Evolutionary conservation across 2,888 invertebrate species (phyloP).

Genomic region (Eristalis intricaria): DNA sequence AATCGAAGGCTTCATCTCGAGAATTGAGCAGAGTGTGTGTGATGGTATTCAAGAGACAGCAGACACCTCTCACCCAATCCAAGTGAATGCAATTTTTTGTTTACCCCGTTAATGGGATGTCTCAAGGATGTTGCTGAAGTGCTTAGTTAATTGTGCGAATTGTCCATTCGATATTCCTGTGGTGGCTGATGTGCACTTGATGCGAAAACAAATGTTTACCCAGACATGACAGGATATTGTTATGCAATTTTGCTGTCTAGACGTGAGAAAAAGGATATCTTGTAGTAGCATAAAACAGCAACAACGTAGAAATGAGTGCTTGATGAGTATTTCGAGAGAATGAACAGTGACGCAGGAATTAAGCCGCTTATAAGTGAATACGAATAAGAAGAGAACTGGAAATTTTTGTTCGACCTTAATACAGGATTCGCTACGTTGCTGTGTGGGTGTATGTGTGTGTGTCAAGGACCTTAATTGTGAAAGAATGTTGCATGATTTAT

Average conservation of each 20-base stretch:
- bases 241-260: slow-evolving; percentile 68
- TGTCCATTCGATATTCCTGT: neutral
- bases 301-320: neutral
- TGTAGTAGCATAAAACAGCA: neutral
- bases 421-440: neutral
- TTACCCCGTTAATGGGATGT: slow-evolving; percentile 55
- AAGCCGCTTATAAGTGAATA: neutral
- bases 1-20: neutral
- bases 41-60: slow-evolving; percentile 2
- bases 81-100: slow-evolving; percentile 61
- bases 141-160: neutral
- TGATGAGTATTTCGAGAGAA: neutral
- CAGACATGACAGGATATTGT: slow-evolving; percentile 45
- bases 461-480: neutral
- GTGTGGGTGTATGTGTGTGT: too few species aligned
- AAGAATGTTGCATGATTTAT: neutral
- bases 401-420: neutral
- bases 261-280: slow-evolving; percentile 27
- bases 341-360: neutral
- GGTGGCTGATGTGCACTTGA: neutral
- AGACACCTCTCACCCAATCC: neutral
- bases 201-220: slow-evolving; percentile 1
- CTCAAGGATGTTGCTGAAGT: slow-evolving; percentile 47
- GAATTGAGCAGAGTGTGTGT: neutral
- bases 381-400: neutral